phyloP scores from a whole-genome alignment of 2,888 invertebrate species.

The Didymodactylos carnosus region DNA sequence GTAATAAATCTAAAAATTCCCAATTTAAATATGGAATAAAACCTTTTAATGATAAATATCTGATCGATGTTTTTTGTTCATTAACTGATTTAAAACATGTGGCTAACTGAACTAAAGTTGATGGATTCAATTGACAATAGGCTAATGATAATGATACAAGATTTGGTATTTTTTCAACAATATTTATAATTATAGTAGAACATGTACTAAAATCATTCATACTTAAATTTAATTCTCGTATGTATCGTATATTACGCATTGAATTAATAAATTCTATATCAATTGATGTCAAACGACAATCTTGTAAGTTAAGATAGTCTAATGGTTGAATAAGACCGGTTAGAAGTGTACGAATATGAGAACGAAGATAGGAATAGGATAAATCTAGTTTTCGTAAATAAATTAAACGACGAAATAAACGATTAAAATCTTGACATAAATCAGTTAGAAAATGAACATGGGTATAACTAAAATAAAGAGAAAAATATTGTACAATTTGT shows the following conservation, averaged over 20 bases:
- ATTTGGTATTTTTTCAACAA: not conserved
- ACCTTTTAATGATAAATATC: not conserved
- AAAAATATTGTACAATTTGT: not conserved
- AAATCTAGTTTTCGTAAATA: not conserved
- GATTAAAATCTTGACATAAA: not conserved
- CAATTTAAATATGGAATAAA: not conserved
- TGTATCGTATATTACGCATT: not conserved
- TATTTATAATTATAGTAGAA: not conserved
- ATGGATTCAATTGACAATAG: not conserved
- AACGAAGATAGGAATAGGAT: not conserved
- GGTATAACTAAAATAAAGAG: not conserved
- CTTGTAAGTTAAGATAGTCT: slow-evolving; percentile 4
- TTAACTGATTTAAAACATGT: not conserved
- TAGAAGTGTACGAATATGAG: not conserved
- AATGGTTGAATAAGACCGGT: not conserved
- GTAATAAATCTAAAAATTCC: not conserved
- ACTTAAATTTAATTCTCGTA: not conserved
- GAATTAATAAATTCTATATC: not conserved
- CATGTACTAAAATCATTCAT: not conserved
- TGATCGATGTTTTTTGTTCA: not conserved
- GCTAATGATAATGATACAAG: not conserved
- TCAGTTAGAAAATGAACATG: not conserved
- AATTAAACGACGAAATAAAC: not conserved
- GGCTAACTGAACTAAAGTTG: not conserved
- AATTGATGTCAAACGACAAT: not conserved